A percentile compares a stretch with the other conserved stretches of the same genome.
These are phyloP conservation scores for Bucco capensis DNA, from an alignment of 2,113 vertebrate species.

Conservation along the genomic window DNA sequence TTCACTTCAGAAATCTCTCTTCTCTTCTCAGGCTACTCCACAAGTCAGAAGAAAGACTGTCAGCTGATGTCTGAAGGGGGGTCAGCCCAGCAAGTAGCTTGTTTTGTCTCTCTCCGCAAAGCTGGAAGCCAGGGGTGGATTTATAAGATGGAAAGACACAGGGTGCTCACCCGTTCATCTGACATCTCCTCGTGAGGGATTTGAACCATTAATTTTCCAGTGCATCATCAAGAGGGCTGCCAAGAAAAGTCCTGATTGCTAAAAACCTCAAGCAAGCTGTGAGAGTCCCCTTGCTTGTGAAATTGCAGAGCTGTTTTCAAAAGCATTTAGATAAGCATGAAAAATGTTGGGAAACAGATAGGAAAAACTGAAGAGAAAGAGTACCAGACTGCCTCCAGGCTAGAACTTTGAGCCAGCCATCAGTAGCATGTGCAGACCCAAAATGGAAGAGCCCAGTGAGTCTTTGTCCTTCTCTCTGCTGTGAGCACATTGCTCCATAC, in stretches of 20 bases:
- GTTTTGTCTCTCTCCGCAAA: background rate
- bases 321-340: background rate
- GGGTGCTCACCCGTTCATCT: background rate
- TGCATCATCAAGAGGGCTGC: background rate
- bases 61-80: background rate
- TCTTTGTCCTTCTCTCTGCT: background rate
- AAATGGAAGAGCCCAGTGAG: background rate
- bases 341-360: background rate
- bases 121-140: background rate
- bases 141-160: background rate
- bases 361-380: background rate
- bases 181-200: background rate
- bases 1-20: conserved; percentile 40
- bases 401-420: accelerated
- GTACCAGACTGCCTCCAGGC: background rate
- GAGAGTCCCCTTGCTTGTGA: background rate
- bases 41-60: background rate
- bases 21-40: conserved; percentile 32
- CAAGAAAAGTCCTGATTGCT: background rate
- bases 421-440: background rate
- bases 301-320: background rate
- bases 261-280: background rate
- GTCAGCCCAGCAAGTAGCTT: background rate
- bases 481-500: background rate
- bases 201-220: background rate